phyloP scores from a whole-genome alignment of 2,113 vertebrate genomes.

The Sardina pilchardus region DNA sequence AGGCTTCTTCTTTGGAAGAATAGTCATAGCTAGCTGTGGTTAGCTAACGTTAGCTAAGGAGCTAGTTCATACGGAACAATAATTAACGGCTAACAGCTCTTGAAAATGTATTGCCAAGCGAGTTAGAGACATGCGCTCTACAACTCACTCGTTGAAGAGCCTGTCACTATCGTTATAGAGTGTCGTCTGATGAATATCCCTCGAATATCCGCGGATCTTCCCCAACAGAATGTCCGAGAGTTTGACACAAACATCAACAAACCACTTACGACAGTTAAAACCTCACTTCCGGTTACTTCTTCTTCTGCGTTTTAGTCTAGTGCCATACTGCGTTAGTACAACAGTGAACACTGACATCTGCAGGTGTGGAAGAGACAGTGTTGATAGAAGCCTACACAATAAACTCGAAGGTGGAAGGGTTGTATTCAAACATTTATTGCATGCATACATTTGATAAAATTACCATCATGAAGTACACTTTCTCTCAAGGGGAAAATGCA shows the following conservation, averaged over 20 bases:
- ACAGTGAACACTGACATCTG: neutral
- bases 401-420: neutral
- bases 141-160: neutral
- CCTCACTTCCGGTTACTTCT: slow-evolving; percentile 36
- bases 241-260: slow-evolving; percentile 46
- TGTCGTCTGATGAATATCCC: neutral
- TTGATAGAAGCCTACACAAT: neutral
- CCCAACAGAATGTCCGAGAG: slow-evolving; percentile 24
- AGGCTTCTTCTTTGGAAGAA: slow-evolving; percentile 91
- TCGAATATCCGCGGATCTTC: slow-evolving; percentile 17
- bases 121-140: neutral
- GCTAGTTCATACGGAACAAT: neutral
- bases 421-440: slow-evolving; percentile 9
- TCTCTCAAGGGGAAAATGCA: neutral
- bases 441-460: neutral
- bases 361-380: neutral
- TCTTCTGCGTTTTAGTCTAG: neutral
- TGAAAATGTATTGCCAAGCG: neutral
- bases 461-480: neutral
- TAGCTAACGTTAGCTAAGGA: slow-evolving; percentile 5
- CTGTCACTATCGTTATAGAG: neutral
- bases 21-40: slow-evolving; percentile 77
- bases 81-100: slow-evolving; percentile 12
- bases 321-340: neutral
- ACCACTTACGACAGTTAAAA: slow-evolving; percentile 21